phyloP scores from a whole-genome alignment of 2,113 vertebrate genomes.

The Hystrix brachyura region DNA sequence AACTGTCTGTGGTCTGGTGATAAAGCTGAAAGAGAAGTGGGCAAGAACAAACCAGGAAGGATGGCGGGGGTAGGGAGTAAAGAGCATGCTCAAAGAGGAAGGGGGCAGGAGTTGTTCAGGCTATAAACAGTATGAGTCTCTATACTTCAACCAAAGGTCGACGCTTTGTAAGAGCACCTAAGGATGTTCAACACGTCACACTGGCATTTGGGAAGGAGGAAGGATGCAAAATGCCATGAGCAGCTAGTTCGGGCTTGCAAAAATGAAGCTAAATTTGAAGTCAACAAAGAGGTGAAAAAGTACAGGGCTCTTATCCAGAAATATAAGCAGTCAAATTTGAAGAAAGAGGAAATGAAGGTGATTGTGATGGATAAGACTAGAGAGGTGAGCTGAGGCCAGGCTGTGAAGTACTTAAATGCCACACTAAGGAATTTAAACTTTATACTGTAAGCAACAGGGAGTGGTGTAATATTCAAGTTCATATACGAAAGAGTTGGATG shows the following conservation, averaged over 20 bases:
- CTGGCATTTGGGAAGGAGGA: not conserved
- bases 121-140: not conserved
- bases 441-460: not conserved
- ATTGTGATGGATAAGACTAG: not conserved
- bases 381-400: not conserved
- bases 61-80: not conserved
- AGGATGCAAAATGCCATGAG: not conserved
- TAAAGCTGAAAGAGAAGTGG: constrained; percentile 78
- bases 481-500: not conserved
- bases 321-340: constrained; percentile 46
- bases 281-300: constrained; percentile 28
- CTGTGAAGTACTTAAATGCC: not conserved
- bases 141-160: not conserved
- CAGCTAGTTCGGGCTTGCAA: not conserved
- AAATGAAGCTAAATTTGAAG: not conserved
- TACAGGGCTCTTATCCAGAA: constrained; percentile 36
- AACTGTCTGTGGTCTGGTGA: constrained; percentile 67
- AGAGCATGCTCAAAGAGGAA: constrained; percentile 35
- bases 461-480: not conserved
- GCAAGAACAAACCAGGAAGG: constrained; percentile 62
- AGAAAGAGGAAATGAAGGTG: constrained; percentile 59
- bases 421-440: constrained; percentile 35
- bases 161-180: not conserved
- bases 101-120: not conserved
- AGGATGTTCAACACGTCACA: not conserved